Percentiles rank a stretch among this genome's conserved stretches.
phyloP scores from a whole-genome alignment of 2,797 vertebrate species.

The Coranthus polyacanthus region DNA sequence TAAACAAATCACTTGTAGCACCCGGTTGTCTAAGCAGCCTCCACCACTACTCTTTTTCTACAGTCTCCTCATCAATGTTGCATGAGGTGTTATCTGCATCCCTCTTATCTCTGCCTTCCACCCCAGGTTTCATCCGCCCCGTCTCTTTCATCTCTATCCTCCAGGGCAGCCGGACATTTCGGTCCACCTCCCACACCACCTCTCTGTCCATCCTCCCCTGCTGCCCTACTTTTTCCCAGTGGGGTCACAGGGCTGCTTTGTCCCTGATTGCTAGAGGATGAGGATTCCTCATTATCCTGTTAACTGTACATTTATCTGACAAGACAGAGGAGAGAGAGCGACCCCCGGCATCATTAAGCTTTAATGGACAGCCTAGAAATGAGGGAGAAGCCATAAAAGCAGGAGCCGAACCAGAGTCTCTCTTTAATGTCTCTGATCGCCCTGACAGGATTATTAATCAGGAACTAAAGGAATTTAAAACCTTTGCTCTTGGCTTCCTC shows the following conservation, averaged over 20 bases:
- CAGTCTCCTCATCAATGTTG: slow-evolving; percentile 73
- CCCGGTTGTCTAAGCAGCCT: slow-evolving; percentile 40
- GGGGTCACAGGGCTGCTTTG: slow-evolving; percentile 82
- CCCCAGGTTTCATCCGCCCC: slow-evolving; percentile 61
- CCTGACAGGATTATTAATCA: slow-evolving; percentile 98
- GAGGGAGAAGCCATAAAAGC: slow-evolving; percentile 84
- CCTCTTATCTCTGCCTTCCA: slow-evolving; percentile 79
- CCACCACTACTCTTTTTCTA: slow-evolving; percentile 54
- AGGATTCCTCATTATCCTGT: slow-evolving; percentile 97
- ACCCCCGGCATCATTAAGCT: slow-evolving; percentile 95
- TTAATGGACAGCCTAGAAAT: slow-evolving; percentile 95
- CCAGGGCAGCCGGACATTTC: slow-evolving; percentile 61
- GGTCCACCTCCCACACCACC: slow-evolving; percentile 49
- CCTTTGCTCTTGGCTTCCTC: slow-evolving; percentile 88
- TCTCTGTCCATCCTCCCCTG: slow-evolving; percentile 35
- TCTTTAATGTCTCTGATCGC: slow-evolving; percentile 94
- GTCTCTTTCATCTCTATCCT: slow-evolving; percentile 75
- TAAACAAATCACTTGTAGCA: slow-evolving; percentile 60
- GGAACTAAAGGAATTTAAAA: slow-evolving; percentile 92
- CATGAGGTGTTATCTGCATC: slow-evolving; percentile 76
- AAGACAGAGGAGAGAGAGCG: slow-evolving; percentile 91
- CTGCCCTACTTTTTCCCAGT: slow-evolving; percentile 65
- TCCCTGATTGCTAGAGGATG: slow-evolving; percentile 83
- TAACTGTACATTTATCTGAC: slow-evolving; percentile 98
- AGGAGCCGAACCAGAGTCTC: slow-evolving; percentile 86